phyloP scores from a whole-genome alignment of 1,140 invertebrate species.

The Mercenaria mercenaria region DNA sequence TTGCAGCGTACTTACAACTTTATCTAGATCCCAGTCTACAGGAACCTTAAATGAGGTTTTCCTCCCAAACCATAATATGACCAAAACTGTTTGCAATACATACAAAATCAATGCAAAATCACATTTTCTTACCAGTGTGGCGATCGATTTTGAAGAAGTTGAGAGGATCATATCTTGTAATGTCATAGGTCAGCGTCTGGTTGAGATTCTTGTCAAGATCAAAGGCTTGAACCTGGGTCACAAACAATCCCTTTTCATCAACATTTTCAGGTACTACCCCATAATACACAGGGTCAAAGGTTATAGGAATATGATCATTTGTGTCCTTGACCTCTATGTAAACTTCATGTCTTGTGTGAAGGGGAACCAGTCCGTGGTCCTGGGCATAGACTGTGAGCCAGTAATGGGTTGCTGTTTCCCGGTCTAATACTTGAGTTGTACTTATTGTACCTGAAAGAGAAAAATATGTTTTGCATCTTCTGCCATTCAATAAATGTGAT shows the following conservation, averaged over 20 bases:
- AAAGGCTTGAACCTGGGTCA: slow-evolving; percentile 92
- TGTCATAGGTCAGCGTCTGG: slow-evolving; percentile 91
- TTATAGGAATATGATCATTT: slow-evolving; percentile 97
- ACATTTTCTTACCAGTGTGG: slow-evolving; percentile 91
- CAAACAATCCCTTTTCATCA: slow-evolving; percentile 89
- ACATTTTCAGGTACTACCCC: slow-evolving; percentile 93
- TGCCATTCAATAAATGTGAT: too few species aligned
- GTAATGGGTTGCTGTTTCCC: slow-evolving; percentile 94
- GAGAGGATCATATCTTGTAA: slow-evolving; percentile 96
- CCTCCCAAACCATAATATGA: too few species aligned
- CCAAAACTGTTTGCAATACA: too few species aligned
- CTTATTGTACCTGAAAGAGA: slow-evolving; percentile 92
- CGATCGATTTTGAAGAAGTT: slow-evolving; percentile 95
- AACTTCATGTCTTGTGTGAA: slow-evolving; percentile 90
- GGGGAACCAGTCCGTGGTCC: slow-evolving; percentile 95
- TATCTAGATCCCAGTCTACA: too few species aligned
- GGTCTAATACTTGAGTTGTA: slow-evolving; percentile 93
- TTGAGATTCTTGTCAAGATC: slow-evolving; percentile 92
- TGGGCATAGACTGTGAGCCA: slow-evolving; percentile 97
- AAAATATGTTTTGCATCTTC: background rate
- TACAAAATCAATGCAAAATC: too few species aligned
- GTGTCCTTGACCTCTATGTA: slow-evolving; percentile 95
- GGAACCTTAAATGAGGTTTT: too few species aligned
- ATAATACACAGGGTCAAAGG: slow-evolving; percentile 94
- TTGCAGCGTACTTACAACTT: too few species aligned